phyloP scores from a whole-genome alignment of 2,888 invertebrate genomes.

The Campoplex nolae region DNA sequence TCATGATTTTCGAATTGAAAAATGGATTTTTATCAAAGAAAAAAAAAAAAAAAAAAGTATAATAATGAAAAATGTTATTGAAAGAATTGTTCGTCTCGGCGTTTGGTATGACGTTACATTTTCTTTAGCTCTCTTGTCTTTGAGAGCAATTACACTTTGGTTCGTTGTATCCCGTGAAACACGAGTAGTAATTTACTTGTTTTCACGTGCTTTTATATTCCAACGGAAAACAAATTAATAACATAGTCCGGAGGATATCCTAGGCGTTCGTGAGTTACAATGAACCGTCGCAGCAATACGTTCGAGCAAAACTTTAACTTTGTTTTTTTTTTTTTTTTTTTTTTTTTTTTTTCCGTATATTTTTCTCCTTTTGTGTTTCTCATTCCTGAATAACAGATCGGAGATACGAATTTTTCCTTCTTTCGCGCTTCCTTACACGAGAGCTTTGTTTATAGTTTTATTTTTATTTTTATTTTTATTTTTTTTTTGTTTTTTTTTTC shows the following conservation, averaged over 20 bases:
- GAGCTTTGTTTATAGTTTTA: too few species aligned
- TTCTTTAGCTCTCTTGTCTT: conserved; percentile 12
- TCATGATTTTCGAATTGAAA: too few species aligned
- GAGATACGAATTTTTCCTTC: not conserved
- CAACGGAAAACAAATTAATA: conserved; percentile 63
- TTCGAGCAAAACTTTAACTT: conserved; percentile 31
- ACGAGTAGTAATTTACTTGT: conserved; percentile 63
- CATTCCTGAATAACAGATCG: not conserved
- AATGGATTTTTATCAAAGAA: too few species aligned
- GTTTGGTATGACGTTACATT: conserved; percentile 17
- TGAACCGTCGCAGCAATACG: conserved; percentile 31
- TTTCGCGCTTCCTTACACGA: not conserved
- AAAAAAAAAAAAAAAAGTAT: not conserved
- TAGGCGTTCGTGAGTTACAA: conserved; percentile 23
- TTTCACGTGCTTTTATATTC: conserved; percentile 51
- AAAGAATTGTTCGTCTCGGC: conserved; percentile 1
- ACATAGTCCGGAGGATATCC: conserved; percentile 27
- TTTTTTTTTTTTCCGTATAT: too few species aligned
- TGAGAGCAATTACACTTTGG: conserved; percentile 38
- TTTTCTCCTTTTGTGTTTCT: too few species aligned
- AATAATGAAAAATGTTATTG: not conserved
- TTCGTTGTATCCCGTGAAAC: conserved; percentile 39
- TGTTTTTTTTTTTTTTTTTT: not conserved
- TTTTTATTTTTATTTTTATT: not conserved
- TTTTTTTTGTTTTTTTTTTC: conserved; percentile 1